Evolutionary conservation across 1,140 invertebrate species (phyloP), one percentile per base, ranked within the genome.

Genomic region (Bombus huntii): DNA sequence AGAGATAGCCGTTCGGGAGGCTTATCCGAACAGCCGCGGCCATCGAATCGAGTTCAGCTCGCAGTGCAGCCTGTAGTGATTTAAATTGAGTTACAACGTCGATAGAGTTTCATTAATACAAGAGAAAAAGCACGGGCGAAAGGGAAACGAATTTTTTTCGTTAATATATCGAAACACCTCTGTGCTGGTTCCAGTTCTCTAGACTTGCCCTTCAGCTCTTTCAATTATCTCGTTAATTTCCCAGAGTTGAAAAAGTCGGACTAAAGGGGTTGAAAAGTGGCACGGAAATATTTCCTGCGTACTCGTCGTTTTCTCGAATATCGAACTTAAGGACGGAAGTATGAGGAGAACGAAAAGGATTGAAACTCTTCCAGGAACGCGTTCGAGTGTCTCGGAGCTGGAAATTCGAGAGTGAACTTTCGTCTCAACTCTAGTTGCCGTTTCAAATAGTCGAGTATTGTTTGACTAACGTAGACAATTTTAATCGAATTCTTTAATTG

Each of bases 31-130:
- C 57, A 39, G 68, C 62, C 53, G 59, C 59, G 57, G 57, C 59
- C 42, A 73, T 85, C 83, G 78, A 85, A 81, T 85, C 42, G 74
- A 81, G 59, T 81, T 66, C 44, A 70, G 80, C 78, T 85, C 83
- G 77, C 25, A 59, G 34, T 42, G 18, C 59, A 28, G 68, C 34
- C 62, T 81, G 73, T 81, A 81, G 83, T 72, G 83, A 85, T 85
- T 85, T 81, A 81, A 85, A 85, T 81, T 59, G 70, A 81, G 79
- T 81, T 81, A 68, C 39, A 81, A 75, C 44, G 71, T 68, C 62
- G 57, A 73, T 68, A 57, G 76, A 81, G 59, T 81, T 85, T 81
- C 66, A 81, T 80, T 81, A 81, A 31, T 71, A 37, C 1, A 71
- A 65, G 13, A 42, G 15, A 66, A 3, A 31, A 8, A 66, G 18